Base-by-base conservation (phyloP, 2,113 vertebrate species). In the Nothocercus julius region DNA sequence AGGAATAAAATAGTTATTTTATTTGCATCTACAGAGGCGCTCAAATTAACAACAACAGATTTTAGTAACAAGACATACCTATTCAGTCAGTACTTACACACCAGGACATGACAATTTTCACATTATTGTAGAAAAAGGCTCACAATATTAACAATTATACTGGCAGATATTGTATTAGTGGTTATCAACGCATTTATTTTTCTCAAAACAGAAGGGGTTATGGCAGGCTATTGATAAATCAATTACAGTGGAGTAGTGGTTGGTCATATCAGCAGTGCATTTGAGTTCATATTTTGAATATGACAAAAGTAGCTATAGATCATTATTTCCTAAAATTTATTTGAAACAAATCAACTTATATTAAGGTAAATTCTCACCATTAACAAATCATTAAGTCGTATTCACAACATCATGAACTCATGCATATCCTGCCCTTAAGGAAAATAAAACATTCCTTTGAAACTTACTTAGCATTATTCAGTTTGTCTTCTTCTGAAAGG, bases 401-500 rank as follows among this genome's bases (percentile, higher is more conserved):
- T 44, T 59, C n/a, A 74, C 68, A 84, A 42, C 20, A 61, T 32
- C 2, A 21, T 56, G 2, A 82, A 69, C 61, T 72, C 12, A 61
- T 38, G 3, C 4, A 85, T 51, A 76, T 76, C 32, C 49, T 67
- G 44, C 49, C 45, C 25, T 74, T 81, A 8, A 84, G 11, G 17
- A 89, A 93, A 90, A 80, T 12, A 42, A 90, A 69, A 38, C 45
- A 77, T 74, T 51, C 1, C 20, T 69, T 74, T 81, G 92, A 85
- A 78, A 93, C 98, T 98, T 98, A 99, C 97, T 99, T 99, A 47
- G 98, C 98, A 72, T 98, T 98, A 86, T 98, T 98, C 95, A 99
- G 58, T 85, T 98, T 98, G 89, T 99, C 98, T 66, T 95, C 79
- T 51, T 98, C 89, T 66, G 96, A 98, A 83, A 98, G 68, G 62